These are phyloP conservation scores for Borostomias antarcticus DNA, from an alignment of 2,797 vertebrate species.

Conservation along the genomic window DNA sequence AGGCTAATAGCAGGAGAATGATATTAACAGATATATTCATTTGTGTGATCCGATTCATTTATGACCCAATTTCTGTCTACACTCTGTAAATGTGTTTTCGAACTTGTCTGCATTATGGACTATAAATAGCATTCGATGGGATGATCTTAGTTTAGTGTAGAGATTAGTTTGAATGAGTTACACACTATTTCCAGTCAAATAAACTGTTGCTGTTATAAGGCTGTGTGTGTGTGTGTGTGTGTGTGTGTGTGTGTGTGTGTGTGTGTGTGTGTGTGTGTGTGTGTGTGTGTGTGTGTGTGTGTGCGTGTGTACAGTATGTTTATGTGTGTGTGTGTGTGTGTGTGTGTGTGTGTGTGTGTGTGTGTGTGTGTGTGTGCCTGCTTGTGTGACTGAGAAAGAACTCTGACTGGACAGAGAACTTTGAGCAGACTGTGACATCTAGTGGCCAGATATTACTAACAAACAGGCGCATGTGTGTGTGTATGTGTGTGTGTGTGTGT, in stretches of 20 bases:
- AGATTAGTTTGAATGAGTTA: no score
- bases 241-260: conserved; percentile 9
- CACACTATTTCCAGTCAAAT: background rate
- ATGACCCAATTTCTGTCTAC: background rate
- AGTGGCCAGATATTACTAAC: conserved; percentile 52
- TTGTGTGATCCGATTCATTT: no score
- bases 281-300: background rate
- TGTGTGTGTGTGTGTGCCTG: background rate
- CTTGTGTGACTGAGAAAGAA: no score
- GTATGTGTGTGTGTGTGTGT: no score
- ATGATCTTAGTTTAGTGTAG: no score
- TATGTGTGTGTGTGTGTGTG: no score
- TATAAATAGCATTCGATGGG: background rate
- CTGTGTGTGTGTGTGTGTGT: background rate
- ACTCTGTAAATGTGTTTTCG: background rate
- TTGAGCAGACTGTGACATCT: conserved; percentile 64
- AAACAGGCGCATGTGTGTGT: background rate
- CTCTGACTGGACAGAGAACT: background rate
- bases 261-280: background rate
- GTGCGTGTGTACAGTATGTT: no score
- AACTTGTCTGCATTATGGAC: background rate
- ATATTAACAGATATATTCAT: background rate
- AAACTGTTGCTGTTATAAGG: background rate
- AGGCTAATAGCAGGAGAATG: conserved; percentile 12
- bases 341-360: background rate